Evolutionary conservation across 2,888 invertebrate species (phyloP).

Genomic region (Erebia epiphron): DNA sequence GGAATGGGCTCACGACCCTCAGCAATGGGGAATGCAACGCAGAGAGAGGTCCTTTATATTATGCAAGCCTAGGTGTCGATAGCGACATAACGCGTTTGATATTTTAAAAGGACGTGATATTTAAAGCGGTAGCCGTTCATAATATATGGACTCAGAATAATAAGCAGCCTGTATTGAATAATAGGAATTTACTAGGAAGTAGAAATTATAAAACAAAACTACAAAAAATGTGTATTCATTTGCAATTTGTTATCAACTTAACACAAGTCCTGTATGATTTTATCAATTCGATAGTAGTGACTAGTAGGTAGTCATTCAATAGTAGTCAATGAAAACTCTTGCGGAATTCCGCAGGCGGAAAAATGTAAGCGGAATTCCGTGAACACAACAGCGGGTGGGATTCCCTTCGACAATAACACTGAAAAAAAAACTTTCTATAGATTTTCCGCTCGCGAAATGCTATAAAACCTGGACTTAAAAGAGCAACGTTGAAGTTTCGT

Average conservation of each 20-base stretch:
- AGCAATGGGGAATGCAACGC: no score
- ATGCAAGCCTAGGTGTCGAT: conserved; percentile 10
- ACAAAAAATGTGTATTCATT: background rate
- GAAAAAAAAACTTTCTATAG: no score
- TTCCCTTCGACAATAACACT: no score
- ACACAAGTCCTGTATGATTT: background rate
- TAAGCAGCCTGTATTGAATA: background rate
- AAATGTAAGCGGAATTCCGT: no score
- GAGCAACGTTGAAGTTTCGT: background rate
- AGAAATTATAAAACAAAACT: background rate
- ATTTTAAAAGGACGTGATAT: conserved; percentile 11
- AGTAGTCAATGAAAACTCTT: no score
- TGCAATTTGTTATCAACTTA: no score
- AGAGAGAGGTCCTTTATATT: background rate
- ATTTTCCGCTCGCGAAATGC: no score
- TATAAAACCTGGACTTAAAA: no score
- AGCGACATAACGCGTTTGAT: background rate
- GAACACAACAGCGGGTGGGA: no score
- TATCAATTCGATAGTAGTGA: background rate
- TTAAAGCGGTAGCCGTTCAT: conserved; percentile 1
- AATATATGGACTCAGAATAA: background rate
- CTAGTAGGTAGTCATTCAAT: no score
- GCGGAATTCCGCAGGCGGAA: no score
- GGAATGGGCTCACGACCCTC: no score
- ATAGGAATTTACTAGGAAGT: background rate